Percentiles rank a stretch among this genome's conserved stretches.
Conservation (phyloP, 2,888 invertebrate species). For the Ormyrus thymus region DNA sequence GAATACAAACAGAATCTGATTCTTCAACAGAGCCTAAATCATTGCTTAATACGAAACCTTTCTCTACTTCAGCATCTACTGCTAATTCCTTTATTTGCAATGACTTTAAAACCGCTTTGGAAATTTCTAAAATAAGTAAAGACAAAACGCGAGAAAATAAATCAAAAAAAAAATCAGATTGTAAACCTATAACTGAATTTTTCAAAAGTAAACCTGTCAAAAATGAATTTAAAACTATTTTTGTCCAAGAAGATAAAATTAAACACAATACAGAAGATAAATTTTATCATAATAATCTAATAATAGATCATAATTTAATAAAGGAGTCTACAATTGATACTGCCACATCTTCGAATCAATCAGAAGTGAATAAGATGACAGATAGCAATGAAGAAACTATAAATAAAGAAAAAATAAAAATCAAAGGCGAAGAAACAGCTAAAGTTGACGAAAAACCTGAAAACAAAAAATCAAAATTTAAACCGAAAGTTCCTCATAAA, state of each 20-base stretch:
- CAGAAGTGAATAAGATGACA: neutral
- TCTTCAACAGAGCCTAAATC: neutral
- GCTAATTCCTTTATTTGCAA: conserved; percentile 22
- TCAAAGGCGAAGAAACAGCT: neutral
- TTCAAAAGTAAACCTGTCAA: conserved; percentile 47
- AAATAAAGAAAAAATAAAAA: neutral
- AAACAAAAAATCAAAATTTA: conserved; percentile 22
- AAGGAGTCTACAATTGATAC: neutral
- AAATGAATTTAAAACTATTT: conserved; percentile 37
- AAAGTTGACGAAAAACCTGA: conserved; percentile 20
- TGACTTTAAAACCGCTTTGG: conserved; percentile 65
- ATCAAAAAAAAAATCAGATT: conserved; percentile 35
- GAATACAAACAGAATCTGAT: conserved; percentile 16
- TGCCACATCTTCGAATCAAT: too few species aligned
- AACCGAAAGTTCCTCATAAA: conserved; percentile 44
- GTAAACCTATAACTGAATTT: conserved; percentile 33
- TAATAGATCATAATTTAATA: neutral
- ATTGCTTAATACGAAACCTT: too few species aligned
- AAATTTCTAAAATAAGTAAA: conserved; percentile 61
- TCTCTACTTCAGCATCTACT: neutral
- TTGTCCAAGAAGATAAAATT: neutral
- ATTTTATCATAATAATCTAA: too few species aligned
- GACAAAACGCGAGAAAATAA: conserved; percentile 8
- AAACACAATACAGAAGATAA: neutral
- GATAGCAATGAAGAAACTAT: neutral